Evolutionary conservation across 2,113 vertebrate species (phyloP), one percentile per base, ranked within the genome.

Genomic region (Pelobates fuscus): DNA sequence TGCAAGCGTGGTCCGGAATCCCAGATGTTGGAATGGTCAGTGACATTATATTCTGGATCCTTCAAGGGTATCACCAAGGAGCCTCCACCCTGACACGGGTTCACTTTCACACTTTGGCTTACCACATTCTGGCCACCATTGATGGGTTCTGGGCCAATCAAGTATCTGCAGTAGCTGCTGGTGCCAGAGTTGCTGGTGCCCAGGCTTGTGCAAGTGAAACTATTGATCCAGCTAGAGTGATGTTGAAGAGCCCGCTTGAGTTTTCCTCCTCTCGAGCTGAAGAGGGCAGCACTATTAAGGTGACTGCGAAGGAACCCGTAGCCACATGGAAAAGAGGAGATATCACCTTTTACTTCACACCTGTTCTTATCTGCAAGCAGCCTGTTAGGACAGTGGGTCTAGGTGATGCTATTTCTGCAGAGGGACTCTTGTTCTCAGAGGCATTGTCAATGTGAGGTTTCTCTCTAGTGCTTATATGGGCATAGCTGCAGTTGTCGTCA

Each of bases 41-140:
- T 0, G 97, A 99, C 89, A 97, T 99, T 78, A 91, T 99, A 60
- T 93, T 95, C 67, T 99, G 97, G 97, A 79, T 99, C 81, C 84
- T 99, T 77, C 91, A 94, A 82, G 64, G 55, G 30, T 52, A 64
- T 61, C 86, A 89, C 74, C 91, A 95, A 0, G 96, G 95, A 52
- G 88, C 80, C 78, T 94, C 96, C 0, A 91, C 94, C 46, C 93
- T 99, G 12, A 98, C 94, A 0, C 92, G 97, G 7, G 89, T 99
- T 79, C 97, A 99, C 81, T 99, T 99, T 88, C 97, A 99, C 88
- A 98, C 97, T 0, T 87, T 99, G 82, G 94, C 93, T 66, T 99
- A 97, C 74, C 97, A 99, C 77, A 86, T 99, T 77, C 85, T 99
- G 32, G 97, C 75, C 1, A 97, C 95, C 0, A 93, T 97, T 81